Percentiles rank a stretch among this genome's conserved stretches.
These are phyloP conservation scores for Orestias chungarensis DNA, from an alignment of 2,797 vertebrate genomes.

Conservation along the genomic window DNA sequence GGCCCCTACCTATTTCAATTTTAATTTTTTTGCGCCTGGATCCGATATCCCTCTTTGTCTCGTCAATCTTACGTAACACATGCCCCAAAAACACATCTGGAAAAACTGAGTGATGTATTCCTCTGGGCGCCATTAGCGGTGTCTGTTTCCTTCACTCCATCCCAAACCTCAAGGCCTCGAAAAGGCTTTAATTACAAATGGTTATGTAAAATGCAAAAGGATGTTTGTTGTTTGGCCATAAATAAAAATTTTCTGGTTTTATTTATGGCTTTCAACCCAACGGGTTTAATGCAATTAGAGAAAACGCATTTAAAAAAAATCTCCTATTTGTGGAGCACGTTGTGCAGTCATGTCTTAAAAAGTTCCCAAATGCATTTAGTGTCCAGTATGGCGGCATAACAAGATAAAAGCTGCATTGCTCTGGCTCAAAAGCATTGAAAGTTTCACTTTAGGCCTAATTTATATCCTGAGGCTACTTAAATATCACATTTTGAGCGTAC, in stretches of 20 bases:
- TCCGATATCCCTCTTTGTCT: slow-evolving; percentile 37
- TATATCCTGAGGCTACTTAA: slow-evolving; percentile 10
- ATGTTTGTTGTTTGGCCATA: slow-evolving; percentile 11
- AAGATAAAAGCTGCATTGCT: slow-evolving; percentile 30
- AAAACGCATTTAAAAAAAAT: not conserved
- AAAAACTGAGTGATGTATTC: slow-evolving; percentile 26
- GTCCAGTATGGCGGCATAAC: slow-evolving; percentile 50
- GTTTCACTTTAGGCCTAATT: slow-evolving; percentile 24
- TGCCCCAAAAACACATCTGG: slow-evolving; percentile 41
- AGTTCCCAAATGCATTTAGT: slow-evolving; percentile 53
- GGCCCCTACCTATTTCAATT: slow-evolving; percentile 9
- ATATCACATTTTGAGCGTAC: slow-evolving; percentile 12
- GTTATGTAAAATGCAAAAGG: slow-evolving; percentile 3
- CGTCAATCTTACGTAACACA: slow-evolving; percentile 20
- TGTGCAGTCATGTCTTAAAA: no score
- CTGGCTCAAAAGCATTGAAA: slow-evolving; percentile 36
- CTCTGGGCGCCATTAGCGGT: slow-evolving; percentile 18
- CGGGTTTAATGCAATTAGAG: not conserved
- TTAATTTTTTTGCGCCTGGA: slow-evolving; percentile 10
- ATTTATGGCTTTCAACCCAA: not conserved
- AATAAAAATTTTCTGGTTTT: not conserved
- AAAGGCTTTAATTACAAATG: slow-evolving; percentile 27
- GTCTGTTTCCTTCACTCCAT: slow-evolving; percentile 31
- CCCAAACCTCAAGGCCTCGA: slow-evolving; percentile 6
- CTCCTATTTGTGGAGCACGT: no score